Evolutionary conservation across 2,797 vertebrate genomes (phyloP).

Genomic region (Emydoidea blandingii): DNA sequence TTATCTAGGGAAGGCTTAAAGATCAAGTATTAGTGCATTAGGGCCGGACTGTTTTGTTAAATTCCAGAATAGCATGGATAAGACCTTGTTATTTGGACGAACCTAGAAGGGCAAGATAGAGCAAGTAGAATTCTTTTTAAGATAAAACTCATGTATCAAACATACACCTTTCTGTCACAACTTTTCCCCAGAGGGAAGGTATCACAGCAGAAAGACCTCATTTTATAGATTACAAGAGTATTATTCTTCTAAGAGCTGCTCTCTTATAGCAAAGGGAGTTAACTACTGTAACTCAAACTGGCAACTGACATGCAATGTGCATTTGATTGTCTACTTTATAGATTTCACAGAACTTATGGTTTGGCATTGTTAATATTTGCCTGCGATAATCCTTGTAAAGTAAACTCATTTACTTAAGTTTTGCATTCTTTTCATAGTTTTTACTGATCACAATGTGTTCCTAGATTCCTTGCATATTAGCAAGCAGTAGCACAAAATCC

Average conservation of each 20-base stretch:
- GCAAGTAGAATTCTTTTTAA: background rate
- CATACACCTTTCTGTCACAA: background rate
- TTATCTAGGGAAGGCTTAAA: background rate
- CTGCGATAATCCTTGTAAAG: conserved; percentile 48
- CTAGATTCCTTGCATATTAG: conserved; percentile 41
- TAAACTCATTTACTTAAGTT: background rate
- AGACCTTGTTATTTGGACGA: background rate
- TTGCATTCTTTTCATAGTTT: conserved; percentile 27
- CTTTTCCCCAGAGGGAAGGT: background rate
- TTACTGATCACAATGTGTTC: conserved; percentile 42
- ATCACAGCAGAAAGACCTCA: background rate
- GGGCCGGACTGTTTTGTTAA: background rate
- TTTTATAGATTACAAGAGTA: background rate
- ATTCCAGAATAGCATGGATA: background rate
- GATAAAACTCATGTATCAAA: background rate
- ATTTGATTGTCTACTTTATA: background rate
- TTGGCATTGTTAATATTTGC: conserved; percentile 38
- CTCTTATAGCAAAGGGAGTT: background rate
- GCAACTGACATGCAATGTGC: background rate
- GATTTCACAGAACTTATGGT: conserved; percentile 29
- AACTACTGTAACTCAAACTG: background rate
- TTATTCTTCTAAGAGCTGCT: background rate
- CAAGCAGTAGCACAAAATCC: conserved; percentile 25
- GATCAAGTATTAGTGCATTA: background rate
- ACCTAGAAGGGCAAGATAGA: background rate